A percentile compares a stretch with the other conserved stretches of the same genome.
Conservation (phyloP, 2,797 vertebrate genomes). For the Cyclura pinguis region DNA sequence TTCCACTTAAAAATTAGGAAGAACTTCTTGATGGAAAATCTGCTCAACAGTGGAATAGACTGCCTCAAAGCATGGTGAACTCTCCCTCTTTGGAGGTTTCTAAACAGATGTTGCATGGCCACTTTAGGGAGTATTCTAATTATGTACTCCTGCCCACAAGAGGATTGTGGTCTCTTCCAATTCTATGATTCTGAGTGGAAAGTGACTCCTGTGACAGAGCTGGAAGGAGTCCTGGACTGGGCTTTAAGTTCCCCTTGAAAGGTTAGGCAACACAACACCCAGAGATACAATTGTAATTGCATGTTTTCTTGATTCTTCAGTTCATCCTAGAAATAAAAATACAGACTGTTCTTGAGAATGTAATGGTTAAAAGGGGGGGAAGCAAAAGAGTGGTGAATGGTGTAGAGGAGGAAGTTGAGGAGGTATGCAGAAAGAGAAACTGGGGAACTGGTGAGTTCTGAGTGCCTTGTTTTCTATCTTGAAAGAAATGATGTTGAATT, state of each 20-base stretch:
- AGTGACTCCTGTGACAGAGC: neutral
- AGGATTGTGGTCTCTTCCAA: too few species aligned
- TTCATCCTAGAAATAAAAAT: neutral
- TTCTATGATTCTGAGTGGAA: neutral
- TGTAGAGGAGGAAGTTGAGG: neutral
- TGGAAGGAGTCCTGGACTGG: neutral
- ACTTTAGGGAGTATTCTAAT: too few species aligned
- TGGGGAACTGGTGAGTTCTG: neutral
- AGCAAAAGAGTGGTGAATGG: neutral
- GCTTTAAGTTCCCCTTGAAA: neutral
- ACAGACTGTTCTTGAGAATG: neutral
- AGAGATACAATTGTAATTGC: neutral
- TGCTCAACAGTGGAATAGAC: too few species aligned
- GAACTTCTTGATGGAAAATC: too few species aligned
- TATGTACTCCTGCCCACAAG: too few species aligned
- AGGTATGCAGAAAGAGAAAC: neutral
- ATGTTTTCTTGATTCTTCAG: neutral
- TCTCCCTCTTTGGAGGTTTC: too few species aligned
- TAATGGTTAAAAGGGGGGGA: neutral
- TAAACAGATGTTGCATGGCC: too few species aligned
- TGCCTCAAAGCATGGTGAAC: too few species aligned
- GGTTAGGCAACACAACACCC: neutral
- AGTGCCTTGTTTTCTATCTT: neutral
- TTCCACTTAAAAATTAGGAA: too few species aligned
- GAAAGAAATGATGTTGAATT: neutral